Conservation (phyloP, 2,113 vertebrate genomes). For the Perca fluviatilis region DNA sequence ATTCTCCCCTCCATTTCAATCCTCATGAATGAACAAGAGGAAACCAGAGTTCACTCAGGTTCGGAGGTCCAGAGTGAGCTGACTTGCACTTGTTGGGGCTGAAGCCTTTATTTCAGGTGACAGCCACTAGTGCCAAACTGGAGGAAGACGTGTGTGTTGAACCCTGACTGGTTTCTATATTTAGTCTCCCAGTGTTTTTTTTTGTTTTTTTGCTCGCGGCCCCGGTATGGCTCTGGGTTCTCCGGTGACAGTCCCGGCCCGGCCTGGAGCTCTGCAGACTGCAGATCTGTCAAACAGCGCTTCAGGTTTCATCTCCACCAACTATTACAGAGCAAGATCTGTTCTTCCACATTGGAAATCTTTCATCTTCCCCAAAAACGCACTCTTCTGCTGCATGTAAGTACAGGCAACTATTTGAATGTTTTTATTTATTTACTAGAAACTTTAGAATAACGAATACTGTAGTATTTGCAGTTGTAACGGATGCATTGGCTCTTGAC, state of each 20-base stretch:
- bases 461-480: background rate
- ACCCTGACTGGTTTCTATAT: constrained; percentile 63
- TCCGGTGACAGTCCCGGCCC: constrained; percentile 63
- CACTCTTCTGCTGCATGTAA: constrained; percentile 42
- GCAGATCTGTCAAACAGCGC: constrained; percentile 45
- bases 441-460: too few species aligned
- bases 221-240: constrained; percentile 51
- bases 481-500: background rate
- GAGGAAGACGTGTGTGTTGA: constrained; percentile 26
- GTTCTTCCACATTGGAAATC: constrained; percentile 9
- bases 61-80: background rate
- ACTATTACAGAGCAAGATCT: constrained; percentile 14
- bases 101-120: constrained; percentile 42
- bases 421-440: accelerated
- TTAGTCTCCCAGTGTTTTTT: constrained; percentile 51
- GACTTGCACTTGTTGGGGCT: background rate
- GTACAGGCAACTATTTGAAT: constrained; percentile 19
- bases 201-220: background rate
- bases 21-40: background rate
- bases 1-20: background rate
- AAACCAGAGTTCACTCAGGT: background rate
- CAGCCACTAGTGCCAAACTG: constrained; percentile 22
- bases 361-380: background rate
- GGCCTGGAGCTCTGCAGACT: constrained; percentile 49
- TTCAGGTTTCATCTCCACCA: constrained; percentile 50